A percentile compares a stretch with the other conserved stretches of the same genome.
These are phyloP conservation scores for Muricea muricata DNA, from an alignment of 92 coral and sea anemone genomes.

Conservation along the genomic window DNA sequence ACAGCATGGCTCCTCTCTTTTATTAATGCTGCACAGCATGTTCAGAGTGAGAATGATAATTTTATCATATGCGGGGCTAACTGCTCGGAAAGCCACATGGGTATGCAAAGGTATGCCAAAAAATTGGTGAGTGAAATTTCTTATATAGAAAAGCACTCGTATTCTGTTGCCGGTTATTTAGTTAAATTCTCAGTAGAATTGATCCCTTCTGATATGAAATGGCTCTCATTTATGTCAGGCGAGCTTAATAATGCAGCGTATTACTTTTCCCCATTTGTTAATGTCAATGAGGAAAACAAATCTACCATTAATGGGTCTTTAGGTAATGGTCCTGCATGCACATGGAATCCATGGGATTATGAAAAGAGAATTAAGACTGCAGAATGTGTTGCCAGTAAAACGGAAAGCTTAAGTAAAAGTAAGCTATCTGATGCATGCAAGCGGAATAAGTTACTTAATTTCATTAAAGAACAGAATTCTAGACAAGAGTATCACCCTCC, in stretches of 20 bases:
- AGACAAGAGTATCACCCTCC: constrained; percentile 66
- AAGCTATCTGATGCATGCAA: constrained; percentile 53
- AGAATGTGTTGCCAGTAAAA: constrained; percentile 24
- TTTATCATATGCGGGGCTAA: constrained; percentile 32
- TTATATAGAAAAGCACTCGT: constrained; percentile 8
- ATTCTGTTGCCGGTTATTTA: constrained; percentile 1
- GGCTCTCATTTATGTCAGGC: constrained; percentile 25
- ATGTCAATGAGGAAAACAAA: constrained; percentile 43
- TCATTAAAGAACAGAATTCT: constrained; percentile 51
- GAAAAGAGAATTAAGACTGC: constrained; percentile 41
- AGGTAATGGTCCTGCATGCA: constrained; percentile 37
- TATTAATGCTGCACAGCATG: constrained; percentile 47
- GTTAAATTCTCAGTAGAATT: constrained; percentile 53
- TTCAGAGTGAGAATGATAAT: constrained; percentile 50
- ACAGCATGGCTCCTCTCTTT: constrained; percentile 43
- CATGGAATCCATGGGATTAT: constrained; percentile 60
- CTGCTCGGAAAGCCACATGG: constrained; percentile 42
- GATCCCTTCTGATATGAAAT: constrained; percentile 62
- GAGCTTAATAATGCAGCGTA: neutral
- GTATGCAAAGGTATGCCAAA: constrained; percentile 52
- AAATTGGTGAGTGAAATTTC: constrained; percentile 33
- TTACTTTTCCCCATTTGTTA: neutral
- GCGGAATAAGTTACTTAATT: constrained; percentile 49
- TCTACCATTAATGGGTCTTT: constrained; percentile 39
- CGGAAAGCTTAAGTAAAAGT: constrained; percentile 30